These are phyloP conservation scores for Athalia cordata DNA, from an alignment of 2,888 invertebrate species.

Conservation along the genomic window DNA sequence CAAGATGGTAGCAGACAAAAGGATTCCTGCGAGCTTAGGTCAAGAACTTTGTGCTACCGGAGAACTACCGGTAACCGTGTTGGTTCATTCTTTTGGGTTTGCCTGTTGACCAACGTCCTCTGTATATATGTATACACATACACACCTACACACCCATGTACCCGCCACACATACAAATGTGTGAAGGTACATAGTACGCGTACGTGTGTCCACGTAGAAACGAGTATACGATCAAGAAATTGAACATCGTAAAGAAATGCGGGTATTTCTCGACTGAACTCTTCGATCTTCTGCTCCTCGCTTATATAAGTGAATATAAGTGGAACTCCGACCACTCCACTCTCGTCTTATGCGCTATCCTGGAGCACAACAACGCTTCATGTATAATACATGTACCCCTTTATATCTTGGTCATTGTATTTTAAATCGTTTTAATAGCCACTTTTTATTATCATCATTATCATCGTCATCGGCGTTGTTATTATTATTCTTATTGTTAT, in stretches of 20 bases:
- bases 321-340: conserved; percentile 8
- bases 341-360: conserved; percentile 23
- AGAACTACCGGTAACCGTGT: conserved; percentile 36
- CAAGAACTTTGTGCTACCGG: conserved; percentile 50
- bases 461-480: conserved; percentile 58
- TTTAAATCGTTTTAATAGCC: conserved; percentile 54
- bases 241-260: no score
- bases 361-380: conserved; percentile 41
- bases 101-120: conserved; percentile 6
- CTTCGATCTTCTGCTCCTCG: conserved; percentile 10
- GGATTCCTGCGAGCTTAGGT: conserved; percentile 56
- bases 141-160: neutral
- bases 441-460: conserved; percentile 50
- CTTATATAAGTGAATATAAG: conserved; percentile 29
- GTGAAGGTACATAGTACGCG: no score
- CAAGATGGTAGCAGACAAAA: conserved; percentile 50
- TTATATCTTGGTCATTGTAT: conserved; percentile 57
- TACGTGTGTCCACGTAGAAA: no score
- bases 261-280: conserved; percentile 2
- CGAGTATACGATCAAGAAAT: no score
- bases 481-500: conserved; percentile 2
- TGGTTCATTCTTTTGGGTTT: conserved; percentile 33
- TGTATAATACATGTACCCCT: conserved; percentile 55
- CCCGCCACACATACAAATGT: no score
- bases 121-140: conserved; percentile 12